Evolutionary conservation across 2,797 vertebrate genomes (phyloP).

Genomic region (Atherinosoma microstoma): DNA sequence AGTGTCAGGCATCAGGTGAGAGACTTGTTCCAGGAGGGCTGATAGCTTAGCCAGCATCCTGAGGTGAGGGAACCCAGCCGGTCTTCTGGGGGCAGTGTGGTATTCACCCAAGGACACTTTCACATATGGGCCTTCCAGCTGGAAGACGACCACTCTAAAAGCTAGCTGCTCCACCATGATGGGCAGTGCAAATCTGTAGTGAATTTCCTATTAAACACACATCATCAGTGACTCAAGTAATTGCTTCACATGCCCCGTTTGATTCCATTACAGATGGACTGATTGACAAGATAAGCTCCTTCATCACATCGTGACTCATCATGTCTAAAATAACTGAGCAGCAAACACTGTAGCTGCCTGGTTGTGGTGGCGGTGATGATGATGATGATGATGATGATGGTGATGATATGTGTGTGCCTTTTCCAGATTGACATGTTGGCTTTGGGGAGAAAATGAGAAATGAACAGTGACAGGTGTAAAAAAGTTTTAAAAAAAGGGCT

Average conservation of each 20-base stretch:
- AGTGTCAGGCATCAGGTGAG: too few species aligned
- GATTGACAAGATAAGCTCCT: slow-evolving; percentile 62
- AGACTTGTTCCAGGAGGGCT: too few species aligned
- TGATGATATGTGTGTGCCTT: slow-evolving; percentile 11
- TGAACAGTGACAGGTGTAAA: slow-evolving; percentile 61
- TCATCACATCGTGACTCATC: slow-evolving; percentile 69
- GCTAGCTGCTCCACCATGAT: too few species aligned
- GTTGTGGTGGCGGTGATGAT: slow-evolving; percentile 3
- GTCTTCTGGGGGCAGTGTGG: too few species aligned
- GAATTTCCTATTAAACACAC: slow-evolving; percentile 47
- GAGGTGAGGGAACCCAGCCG: too few species aligned
- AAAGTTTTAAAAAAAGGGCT: background rate
- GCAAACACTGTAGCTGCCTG: slow-evolving; percentile 36
- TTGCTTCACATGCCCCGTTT: slow-evolving; percentile 60
- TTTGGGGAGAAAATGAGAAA: slow-evolving; percentile 41
- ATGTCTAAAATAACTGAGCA: slow-evolving; percentile 50
- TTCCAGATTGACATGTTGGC: slow-evolving; percentile 41
- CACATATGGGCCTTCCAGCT: too few species aligned
- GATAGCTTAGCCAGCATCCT: too few species aligned
- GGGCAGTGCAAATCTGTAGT: background rate
- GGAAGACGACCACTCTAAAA: too few species aligned
- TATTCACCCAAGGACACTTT: too few species aligned
- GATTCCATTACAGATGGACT: slow-evolving; percentile 65
- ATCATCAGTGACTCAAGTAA: slow-evolving; percentile 59
- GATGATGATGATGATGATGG: slow-evolving; percentile 1